phyloP scores from a whole-genome alignment of 1,140 invertebrate genomes.

The Lerema accius region DNA sequence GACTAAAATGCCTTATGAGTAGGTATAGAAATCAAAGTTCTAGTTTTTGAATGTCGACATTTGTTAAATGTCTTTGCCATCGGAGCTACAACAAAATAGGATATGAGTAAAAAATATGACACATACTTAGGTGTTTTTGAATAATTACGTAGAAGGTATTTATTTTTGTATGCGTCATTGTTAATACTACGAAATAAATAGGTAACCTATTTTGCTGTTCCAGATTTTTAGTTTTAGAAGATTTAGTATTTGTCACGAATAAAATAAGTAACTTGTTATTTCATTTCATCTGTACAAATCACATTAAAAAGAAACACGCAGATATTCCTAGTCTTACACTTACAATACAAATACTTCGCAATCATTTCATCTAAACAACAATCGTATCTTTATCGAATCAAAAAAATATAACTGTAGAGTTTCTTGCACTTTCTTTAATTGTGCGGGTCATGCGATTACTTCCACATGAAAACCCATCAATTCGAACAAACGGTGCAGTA shows the following conservation, averaged over 20 bases:
- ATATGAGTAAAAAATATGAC: too few species aligned
- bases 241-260: neutral
- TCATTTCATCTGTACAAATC: neutral
- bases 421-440: constrained; percentile 25
- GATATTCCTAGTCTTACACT: neutral
- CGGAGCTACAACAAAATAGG: too few species aligned
- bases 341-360: constrained; percentile 1
- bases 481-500: constrained; percentile 39
- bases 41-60: too few species aligned
- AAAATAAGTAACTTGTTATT: neutral
- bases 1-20: too few species aligned
- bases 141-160: too few species aligned
- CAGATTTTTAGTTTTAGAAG: too few species aligned
- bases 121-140: too few species aligned
- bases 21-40: too few species aligned
- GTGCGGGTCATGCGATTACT: constrained; percentile 34
- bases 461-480: constrained; percentile 34
- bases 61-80: too few species aligned
- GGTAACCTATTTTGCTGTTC: too few species aligned
- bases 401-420: constrained; percentile 25
- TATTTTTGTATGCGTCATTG: too few species aligned
- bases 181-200: too few species aligned
- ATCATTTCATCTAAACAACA: neutral
- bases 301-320: neutral
- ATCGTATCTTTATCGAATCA: constrained; percentile 9